Evolutionary conservation across 2,888 invertebrate genomes (phyloP), one percentile per base, ranked within the genome.

Genomic region (Sesia apiformis): DNA sequence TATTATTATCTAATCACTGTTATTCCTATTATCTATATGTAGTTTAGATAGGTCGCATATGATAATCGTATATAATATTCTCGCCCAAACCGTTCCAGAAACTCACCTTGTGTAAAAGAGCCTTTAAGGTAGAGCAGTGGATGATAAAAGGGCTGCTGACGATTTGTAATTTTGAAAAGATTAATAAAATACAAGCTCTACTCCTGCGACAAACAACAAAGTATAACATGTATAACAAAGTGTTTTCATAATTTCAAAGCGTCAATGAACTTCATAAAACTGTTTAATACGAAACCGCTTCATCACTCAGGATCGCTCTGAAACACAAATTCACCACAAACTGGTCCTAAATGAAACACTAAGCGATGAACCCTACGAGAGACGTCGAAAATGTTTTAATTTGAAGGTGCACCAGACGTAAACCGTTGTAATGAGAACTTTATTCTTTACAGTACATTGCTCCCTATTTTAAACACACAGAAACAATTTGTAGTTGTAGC

Each of bases 391-490:
- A 50, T 50, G 43, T 49, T 53, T 43, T 53, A 53, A 53, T 53
- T 53, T 53, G 42, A 53, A 53, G 49, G 53, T 53, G 46, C 39
- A 46, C 5, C 53, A 46, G 38, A 39, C 8, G 53, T 53, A 53
- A 53, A 49, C 49, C 41, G 52, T 38, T 52, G 52, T 52, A 41
- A 42, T 46, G 46, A 46, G 46, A 52, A 52, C 42, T 52, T 52
- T 42, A 52, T 52, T 8, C 42, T 52, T 42, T 52, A 23, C 23
- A n/a, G 46, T 46, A 46, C 46, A 46, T 8, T n/a, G 46, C 46
- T 46, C 46, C 46, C 46, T 23, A 23, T 23, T 23, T 2, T 23
- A 23, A 23, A 23, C 23, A 23, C 23, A 23, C 23, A 23, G 23
- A 23, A 23, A 23, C 23, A 23, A 23, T 23, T 23, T 23, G 4